Evolutionary conservation across 1,140 invertebrate species (phyloP).

Genomic region (Oedothorax gibbosus): DNA sequence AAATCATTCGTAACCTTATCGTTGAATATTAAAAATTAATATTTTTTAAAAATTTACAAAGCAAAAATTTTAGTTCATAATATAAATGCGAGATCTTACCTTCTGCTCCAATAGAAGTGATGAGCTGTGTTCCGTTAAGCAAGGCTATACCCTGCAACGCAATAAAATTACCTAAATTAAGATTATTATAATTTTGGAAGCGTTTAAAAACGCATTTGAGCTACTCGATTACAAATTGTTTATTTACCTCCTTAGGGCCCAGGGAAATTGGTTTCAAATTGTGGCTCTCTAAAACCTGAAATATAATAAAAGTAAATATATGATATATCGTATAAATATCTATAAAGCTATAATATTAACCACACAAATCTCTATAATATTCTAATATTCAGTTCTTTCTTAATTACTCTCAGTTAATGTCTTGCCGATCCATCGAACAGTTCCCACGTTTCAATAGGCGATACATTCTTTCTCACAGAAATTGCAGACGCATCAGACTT

Average conservation of each 20-base stretch:
- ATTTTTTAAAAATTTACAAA: neutral
- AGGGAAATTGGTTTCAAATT: conserved; percentile 48
- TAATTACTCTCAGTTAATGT: too few species aligned
- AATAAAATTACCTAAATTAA: conserved; percentile 51
- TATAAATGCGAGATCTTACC: conserved; percentile 65
- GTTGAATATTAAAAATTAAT: neutral
- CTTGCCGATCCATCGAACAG: too few species aligned
- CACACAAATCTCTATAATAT: too few species aligned
- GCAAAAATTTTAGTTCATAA: too few species aligned
- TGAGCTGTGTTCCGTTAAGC: conserved; percentile 83
- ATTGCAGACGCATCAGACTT: too few species aligned
- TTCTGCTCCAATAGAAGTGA: conserved; percentile 78
- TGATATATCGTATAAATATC: too few species aligned
- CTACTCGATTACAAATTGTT: conserved; percentile 11
- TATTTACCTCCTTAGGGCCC: conserved; percentile 42
- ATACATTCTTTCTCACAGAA: too few species aligned
- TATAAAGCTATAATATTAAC: too few species aligned
- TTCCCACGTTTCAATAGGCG: too few species aligned
- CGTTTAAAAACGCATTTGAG: neutral
- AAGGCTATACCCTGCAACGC: conserved; percentile 74
- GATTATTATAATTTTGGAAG: conserved; percentile 40
- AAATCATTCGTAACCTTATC: neutral
- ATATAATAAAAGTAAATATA: neutral
- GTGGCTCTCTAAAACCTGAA: conserved; percentile 55
- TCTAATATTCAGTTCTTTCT: too few species aligned